A percentile compares a stretch with the other conserved stretches of the same genome.
phyloP scores from a whole-genome alignment of 2,888 invertebrate genomes.

The Oxycera nigricornis region DNA sequence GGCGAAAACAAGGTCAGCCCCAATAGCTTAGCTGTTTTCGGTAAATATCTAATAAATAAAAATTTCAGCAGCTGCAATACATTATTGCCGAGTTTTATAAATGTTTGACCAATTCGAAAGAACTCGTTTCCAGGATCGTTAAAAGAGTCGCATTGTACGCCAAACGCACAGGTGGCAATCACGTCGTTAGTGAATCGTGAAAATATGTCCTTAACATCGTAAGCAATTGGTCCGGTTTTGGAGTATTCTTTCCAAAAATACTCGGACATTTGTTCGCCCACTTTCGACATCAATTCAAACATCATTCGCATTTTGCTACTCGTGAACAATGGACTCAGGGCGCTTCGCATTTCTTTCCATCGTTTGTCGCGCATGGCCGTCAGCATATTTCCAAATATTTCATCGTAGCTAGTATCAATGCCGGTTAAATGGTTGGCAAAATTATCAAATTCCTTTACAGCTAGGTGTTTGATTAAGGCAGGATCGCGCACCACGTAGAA shows the following conservation, averaged over 20 bases:
- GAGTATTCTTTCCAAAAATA: conserved; percentile 62
- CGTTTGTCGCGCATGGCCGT: neutral
- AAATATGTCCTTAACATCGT: conserved; percentile 39
- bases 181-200: conserved; percentile 53
- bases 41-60: neutral
- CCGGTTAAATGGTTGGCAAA: conserved; percentile 59
- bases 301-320: conserved; percentile 45
- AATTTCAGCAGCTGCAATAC: neutral
- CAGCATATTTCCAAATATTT: conserved; percentile 59
- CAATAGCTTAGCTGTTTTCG: neutral
- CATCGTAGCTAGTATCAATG: conserved; percentile 58
- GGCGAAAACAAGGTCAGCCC: neutral
- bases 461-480: conserved; percentile 62
- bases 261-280: conserved; percentile 50
- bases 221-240: conserved; percentile 52
- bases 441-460: conserved; percentile 64
- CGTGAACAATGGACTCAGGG: conserved; percentile 43
- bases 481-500: conserved; percentile 61
- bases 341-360: conserved; percentile 44
- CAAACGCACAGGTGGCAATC: conserved; percentile 65
- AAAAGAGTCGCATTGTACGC: conserved; percentile 63
- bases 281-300: conserved; percentile 43
- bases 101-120: conserved; percentile 61
- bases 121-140: conserved; percentile 62
- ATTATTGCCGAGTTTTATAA: conserved; percentile 56